A percentile compares a stretch with the other conserved stretches of the same genome.
Conservation (phyloP, 2,797 vertebrate species). For the Anisognathus igniventris region DNA sequence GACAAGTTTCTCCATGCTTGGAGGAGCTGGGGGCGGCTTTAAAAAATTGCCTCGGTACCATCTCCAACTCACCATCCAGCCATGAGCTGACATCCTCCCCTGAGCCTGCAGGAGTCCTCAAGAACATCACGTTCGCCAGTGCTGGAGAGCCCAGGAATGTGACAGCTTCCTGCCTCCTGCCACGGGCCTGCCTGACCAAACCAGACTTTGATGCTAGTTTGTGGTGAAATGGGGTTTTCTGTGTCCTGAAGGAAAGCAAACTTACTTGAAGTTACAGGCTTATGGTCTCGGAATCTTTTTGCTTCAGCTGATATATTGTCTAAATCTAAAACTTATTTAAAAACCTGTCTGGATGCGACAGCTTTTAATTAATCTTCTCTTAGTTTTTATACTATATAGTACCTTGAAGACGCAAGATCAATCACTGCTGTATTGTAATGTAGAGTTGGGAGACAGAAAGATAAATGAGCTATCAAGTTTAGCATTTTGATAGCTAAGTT, state of each 20-base stretch:
- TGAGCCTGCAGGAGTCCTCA: background rate
- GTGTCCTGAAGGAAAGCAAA: constrained; percentile 58
- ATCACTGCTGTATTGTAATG: constrained; percentile 80
- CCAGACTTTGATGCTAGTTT: background rate
- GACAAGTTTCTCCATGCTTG: background rate
- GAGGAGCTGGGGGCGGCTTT: background rate
- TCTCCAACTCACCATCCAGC: background rate
- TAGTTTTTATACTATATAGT: constrained; percentile 83
- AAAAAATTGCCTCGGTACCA: background rate
- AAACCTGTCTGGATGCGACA: constrained; percentile 79
- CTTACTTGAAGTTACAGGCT: constrained; percentile 66
- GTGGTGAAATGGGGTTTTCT: constrained; percentile 38
- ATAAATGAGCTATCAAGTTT: constrained; percentile 83
- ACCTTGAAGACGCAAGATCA: constrained; percentile 84
- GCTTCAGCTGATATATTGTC: constrained; percentile 82
- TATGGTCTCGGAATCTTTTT: constrained; percentile 69
- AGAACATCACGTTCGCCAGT: background rate
- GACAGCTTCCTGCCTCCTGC: constrained; percentile 14
- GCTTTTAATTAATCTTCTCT: constrained; percentile 86
- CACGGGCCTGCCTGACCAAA: background rate
- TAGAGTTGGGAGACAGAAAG: constrained; percentile 80
- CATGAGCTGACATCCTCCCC: background rate
- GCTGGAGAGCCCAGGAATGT: background rate
- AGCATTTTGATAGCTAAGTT: constrained; percentile 85
- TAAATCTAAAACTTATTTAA: constrained; percentile 87